Conservation (phyloP, 2,113 vertebrate species). For the Ifrita kowaldi region DNA sequence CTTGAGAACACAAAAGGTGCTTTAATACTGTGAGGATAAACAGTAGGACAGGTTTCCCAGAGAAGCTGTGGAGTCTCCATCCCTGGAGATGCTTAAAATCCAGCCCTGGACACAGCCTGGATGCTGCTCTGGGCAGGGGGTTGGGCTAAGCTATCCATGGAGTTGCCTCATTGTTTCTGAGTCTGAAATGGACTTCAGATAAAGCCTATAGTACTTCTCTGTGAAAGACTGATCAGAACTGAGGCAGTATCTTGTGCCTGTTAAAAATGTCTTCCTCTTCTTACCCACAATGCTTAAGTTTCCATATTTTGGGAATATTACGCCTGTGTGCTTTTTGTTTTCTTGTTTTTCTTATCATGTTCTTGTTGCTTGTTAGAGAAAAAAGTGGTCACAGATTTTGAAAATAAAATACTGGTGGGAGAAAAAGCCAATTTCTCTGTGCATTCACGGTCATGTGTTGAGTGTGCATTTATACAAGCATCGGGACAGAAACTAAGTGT, state of each 20-base stretch:
- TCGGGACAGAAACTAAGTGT: background rate
- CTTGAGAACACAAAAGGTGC: background rate
- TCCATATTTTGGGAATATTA: background rate
- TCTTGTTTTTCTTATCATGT: background rate
- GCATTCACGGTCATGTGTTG: background rate
- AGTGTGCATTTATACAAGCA: background rate
- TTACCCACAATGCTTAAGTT: background rate
- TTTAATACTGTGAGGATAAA: background rate
- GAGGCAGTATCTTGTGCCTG: background rate
- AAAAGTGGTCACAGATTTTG: background rate
- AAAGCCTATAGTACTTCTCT: background rate
- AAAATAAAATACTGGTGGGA: background rate
- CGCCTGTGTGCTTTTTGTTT: background rate
- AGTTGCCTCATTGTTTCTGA: background rate
- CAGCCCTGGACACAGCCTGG: background rate
- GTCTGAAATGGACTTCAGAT: background rate
- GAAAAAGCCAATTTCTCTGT: background rate
- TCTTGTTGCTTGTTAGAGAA: background rate
- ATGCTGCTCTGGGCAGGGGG: rapidly evolving
- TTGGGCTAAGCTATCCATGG: background rate
- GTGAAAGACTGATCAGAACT: background rate
- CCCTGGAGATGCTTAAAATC: background rate
- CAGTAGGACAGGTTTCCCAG: background rate
- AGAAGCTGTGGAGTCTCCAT: background rate
- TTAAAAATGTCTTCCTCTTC: background rate